These are phyloP conservation scores for Tigriopus californicus DNA, from an alignment of 2,888 invertebrate species.

Conservation along the genomic window DNA sequence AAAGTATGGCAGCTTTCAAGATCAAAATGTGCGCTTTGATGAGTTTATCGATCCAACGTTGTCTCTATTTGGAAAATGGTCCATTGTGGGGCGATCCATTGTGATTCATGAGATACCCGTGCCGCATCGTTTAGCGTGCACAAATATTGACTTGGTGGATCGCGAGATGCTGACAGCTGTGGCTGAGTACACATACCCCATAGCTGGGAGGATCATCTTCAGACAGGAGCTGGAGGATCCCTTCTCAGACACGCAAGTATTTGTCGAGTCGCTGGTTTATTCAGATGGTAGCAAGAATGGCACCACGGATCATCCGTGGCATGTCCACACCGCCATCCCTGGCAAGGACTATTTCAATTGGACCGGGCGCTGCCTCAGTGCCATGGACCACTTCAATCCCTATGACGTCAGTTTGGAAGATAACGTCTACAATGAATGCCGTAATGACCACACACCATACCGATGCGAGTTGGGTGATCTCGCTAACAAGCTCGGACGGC, in stretches of 20 bases:
- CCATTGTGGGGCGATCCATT: constrained; percentile 59
- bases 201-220: constrained; percentile 64
- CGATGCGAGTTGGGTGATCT: constrained; percentile 50
- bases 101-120: constrained; percentile 37
- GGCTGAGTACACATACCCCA: constrained; percentile 63
- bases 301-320: constrained; percentile 44
- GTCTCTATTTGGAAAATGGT: constrained; percentile 56
- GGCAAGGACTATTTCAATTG: constrained; percentile 78
- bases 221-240: constrained; percentile 59
- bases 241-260: constrained; percentile 63
- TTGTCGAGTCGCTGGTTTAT: constrained; percentile 65
- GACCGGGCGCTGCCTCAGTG: constrained; percentile 61
- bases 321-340: constrained; percentile 54
- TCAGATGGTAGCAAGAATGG: constrained; percentile 49
- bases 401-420: constrained; percentile 34
- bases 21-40: constrained; percentile 27
- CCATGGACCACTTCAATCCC: constrained; percentile 58
- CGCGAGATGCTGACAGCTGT: constrained; percentile 46
- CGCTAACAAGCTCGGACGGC: constrained; percentile 36
- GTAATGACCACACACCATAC: constrained; percentile 17
- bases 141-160: constrained; percentile 26
- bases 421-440: constrained; percentile 10
- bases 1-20: constrained; percentile 45
- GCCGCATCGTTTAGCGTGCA: constrained; percentile 28
- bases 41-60: constrained; percentile 63